Evolutionary conservation across 2,888 invertebrate species (phyloP), one percentile per base, ranked within the genome.

Genomic region (Epinotia ramella): DNA sequence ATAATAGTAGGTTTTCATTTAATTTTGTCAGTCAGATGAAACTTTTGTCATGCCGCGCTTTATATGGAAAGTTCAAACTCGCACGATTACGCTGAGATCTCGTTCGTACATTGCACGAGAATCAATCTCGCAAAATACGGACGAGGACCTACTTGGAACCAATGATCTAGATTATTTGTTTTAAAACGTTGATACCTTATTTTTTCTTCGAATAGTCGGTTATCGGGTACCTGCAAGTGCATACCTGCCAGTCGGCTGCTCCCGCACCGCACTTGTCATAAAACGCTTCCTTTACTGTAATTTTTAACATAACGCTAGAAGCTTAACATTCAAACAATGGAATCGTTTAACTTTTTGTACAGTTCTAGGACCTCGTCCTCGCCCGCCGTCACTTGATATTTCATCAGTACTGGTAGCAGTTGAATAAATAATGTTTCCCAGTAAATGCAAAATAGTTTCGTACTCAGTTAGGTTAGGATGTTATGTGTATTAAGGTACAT

Each of bases 231-330:
- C 40, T 66, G 57, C 20, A 18, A 5, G 16, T 33, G 68, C 44
- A 40, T 68, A 68, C 56, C 56, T 71, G 72, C 49, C 44, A 18
- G 33, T 16, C 63, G n/a, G 40, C 18, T 20, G 40, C 71, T n/a
- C n/a, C 46, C 18, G 4, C 12, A 16, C 44, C 64, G 57, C 40
- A 16, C 28, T 65, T 57, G 72, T 63, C 64, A 59, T 56, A 59
- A 65, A 73, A 33, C 28, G 46, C 46, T 73, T 46, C 28, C 60
- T 59, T 73, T 67, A 67, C 68, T 59, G 73, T 33, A 18, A 49
- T 73, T 65, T 59, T 28, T 20, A 66, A 33, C n/a, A 57, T 57
- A 65, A 65, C 46, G 20, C 24, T 28, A 28, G 24, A 28, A 28
- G 40, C 66, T 73, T 59, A 16, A 5, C 5, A 49, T 49, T 65